phyloP scores from a whole-genome alignment of 2,113 vertebrate genomes.

The rat (Rattus norvegicus) region DNA sequence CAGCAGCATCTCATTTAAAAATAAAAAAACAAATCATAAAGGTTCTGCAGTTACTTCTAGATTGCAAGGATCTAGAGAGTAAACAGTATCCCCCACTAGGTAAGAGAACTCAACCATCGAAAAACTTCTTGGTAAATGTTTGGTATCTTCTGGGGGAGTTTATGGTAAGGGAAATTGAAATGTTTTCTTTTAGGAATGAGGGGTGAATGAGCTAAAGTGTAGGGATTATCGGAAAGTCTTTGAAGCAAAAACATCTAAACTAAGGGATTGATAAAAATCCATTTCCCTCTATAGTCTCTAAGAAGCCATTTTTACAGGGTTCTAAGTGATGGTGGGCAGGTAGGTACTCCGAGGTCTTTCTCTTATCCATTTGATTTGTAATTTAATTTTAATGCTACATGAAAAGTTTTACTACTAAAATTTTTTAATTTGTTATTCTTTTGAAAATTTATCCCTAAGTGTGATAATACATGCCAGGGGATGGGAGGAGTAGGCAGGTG shows the following conservation, averaged over 20 bases:
- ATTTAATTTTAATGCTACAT: background rate
- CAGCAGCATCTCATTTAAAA: background rate
- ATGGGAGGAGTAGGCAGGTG: background rate
- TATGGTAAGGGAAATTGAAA: background rate
- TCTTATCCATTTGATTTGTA: slow-evolving; percentile 1
- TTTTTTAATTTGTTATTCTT: background rate
- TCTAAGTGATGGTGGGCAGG: background rate
- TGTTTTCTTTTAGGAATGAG: background rate
- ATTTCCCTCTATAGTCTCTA: slow-evolving; percentile 1
- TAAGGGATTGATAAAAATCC: background rate
- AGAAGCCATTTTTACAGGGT: background rate
- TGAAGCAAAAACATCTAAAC: slow-evolving; percentile 32
- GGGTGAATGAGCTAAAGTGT: slow-evolving; percentile 9
- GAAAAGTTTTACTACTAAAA: background rate
- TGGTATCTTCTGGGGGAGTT: background rate
- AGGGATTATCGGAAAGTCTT: background rate
- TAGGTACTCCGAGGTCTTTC: background rate
- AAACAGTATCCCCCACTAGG: background rate
- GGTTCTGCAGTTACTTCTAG: slow-evolving; percentile 40
- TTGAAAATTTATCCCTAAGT: background rate
- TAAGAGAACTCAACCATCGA: slow-evolving; percentile 1
- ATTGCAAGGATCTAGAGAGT: background rate
- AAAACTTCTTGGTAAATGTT: background rate
- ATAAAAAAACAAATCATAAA: background rate
- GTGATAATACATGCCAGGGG: background rate